phyloP scores from a whole-genome alignment of 2,113 vertebrate species.

The Nothobranchius kuhntae region DNA sequence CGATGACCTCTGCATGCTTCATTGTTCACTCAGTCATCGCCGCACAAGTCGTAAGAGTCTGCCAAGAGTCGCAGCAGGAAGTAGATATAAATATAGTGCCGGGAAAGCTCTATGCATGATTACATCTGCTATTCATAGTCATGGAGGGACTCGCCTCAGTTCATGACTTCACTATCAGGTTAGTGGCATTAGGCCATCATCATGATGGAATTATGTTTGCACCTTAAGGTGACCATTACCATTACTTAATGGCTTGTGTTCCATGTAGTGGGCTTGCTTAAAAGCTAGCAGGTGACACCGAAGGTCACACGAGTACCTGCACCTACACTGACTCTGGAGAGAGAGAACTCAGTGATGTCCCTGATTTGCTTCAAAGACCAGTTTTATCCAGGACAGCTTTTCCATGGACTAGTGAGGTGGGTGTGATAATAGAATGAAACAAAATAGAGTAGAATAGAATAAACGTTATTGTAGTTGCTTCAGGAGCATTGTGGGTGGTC shows the following conservation, averaged over 20 bases:
- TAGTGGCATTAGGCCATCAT: background rate
- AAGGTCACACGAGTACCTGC: background rate
- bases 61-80: background rate
- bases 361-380: too few relatives aligned
- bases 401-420: too few relatives aligned
- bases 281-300: slow-evolving; percentile 4
- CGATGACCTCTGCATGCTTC: slow-evolving; percentile 5
- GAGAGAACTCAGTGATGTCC: too few relatives aligned
- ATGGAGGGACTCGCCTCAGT: background rate
- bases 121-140: slow-evolving; percentile 1
- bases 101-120: slow-evolving; percentile 3
- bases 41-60: slow-evolving; percentile 1
- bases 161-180: slow-evolving; percentile 9
- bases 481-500: too few relatives aligned
- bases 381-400: too few relatives aligned
- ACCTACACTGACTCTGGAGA: too few relatives aligned
- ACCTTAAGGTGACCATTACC: slow-evolving; percentile 22
- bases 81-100: slow-evolving; percentile 3
- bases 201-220: slow-evolving; percentile 6
- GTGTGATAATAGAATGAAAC: too few relatives aligned
- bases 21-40: slow-evolving; percentile 16
- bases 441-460: too few relatives aligned
- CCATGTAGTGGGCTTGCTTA: background rate
- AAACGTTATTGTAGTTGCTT: too few relatives aligned
- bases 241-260: slow-evolving; percentile 5